Conservation (phyloP, 2,113 vertebrate species). For the Passer montanus region DNA sequence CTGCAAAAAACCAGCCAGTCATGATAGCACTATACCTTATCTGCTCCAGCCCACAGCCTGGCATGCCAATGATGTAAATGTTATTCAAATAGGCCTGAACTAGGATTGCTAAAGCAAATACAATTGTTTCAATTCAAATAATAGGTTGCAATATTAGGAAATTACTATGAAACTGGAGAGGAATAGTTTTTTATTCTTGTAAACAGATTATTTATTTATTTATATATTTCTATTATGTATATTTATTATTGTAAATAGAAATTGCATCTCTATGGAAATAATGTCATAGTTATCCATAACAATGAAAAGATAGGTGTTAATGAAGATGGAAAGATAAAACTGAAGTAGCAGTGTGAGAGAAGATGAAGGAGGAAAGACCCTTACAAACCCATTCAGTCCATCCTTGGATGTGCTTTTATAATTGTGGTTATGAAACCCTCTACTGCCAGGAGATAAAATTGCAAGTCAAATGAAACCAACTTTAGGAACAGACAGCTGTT, state of each 20-base stretch:
- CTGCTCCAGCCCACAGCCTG: background rate
- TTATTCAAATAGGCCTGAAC: background rate
- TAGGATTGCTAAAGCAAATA: background rate
- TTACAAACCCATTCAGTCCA: background rate
- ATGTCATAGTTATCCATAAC: background rate
- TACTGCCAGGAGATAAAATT: conserved; percentile 3
- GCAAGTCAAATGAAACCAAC: background rate
- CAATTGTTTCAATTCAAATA: background rate
- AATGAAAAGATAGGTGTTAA: background rate
- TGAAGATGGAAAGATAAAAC: background rate
- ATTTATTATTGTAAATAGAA: background rate
- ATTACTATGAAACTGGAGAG: background rate
- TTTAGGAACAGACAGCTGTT: background rate
- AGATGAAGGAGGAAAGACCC: background rate
- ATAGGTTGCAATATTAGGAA: background rate
- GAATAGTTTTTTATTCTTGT: background rate
- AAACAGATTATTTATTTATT: background rate
- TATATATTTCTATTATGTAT: too few species aligned
- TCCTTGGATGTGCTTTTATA: background rate
- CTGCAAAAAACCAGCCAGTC: background rate
- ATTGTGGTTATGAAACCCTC: conserved; percentile 27
- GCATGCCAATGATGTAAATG: background rate
- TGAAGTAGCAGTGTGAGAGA: background rate
- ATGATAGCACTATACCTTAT: background rate
- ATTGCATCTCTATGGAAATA: background rate